A percentile compares a stretch with the other conserved stretches of the same genome.
Evolutionary conservation across 1,140 invertebrate species (phyloP).

Genomic region (Magallana angulata): DNA sequence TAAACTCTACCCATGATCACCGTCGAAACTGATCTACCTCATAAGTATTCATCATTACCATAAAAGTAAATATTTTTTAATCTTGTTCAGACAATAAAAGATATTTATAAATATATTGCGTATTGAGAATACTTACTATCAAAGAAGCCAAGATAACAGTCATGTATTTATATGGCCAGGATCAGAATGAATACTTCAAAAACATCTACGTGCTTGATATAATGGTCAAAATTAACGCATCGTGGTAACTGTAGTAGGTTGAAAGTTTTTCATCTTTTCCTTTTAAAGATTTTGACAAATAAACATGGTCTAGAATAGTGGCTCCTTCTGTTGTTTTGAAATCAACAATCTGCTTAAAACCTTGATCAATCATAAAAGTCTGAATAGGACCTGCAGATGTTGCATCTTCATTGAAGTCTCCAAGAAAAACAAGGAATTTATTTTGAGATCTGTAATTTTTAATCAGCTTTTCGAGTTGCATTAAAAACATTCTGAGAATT

Average conservation of each 20-base stretch:
- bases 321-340: conserved; percentile 25
- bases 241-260: conserved; percentile 48
- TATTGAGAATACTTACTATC: no score
- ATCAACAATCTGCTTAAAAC: conserved; percentile 30
- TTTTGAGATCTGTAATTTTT: background rate
- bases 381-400: background rate
- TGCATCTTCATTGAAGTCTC: conserved; percentile 47
- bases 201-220: background rate
- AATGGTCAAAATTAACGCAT: background rate
- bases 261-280: background rate
- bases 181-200: no score
- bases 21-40: no score
- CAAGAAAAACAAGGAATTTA: conserved; percentile 1
- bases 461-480: background rate
- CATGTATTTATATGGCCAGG: no score
- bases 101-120: no score
- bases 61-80: no score
- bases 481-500: background rate
- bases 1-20: no score
- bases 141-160: no score
- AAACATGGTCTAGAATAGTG: conserved; percentile 44
- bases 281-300: background rate
- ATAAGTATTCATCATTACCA: no score
- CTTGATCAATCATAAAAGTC: background rate
- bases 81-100: no score